Evolutionary conservation across 2,888 invertebrate genomes (phyloP), one percentile per base, ranked within the genome.

Genomic region (Athetis lepigone): DNA sequence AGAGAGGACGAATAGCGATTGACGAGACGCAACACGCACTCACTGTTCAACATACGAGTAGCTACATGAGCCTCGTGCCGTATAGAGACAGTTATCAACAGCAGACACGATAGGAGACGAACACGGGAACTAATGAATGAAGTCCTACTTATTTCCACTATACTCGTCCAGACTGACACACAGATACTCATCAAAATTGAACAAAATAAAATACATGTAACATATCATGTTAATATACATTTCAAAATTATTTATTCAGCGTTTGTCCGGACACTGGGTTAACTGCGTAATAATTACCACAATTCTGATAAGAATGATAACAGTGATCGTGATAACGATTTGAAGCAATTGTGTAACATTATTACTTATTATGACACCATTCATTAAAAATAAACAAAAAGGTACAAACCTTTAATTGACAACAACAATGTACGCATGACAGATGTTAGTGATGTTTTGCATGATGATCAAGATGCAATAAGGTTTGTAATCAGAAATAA

Each of bases 101-200:
- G 81, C 78, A 88, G 84, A 87, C 86, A 68, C 78, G 85, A 84
- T 85, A 86, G 80, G 80, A 88, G 82, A 87, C 84, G 75, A 75
- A 49, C 63, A 80, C 82, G 78, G 73, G 70, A 61, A 82, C 74
- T 84, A 83, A 87, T 89, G 87, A 88, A 89, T 89, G 85, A 85
- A 87, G 68, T 75, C 72, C 75, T 56, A 58, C 46, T 55, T 37
- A 49, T 43, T 72, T 9, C 33, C 4, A 52, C 47, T 45, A 13
- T 29, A 46, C 27, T 46, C 57, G 23, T 49, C 50, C 18, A 45
- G 13, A 68, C 21, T 47, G 18, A 57, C 21, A 66, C 16, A 43
- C 27, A 45, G 36, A 65, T 49, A 29, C 42, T 25, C 45, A 55
- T 51, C 27, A 51, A 16, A 56, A 46, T 45, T 21, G 40, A 54